Evolutionary conservation across 2,888 invertebrate species (phyloP), one percentile per base, ranked within the genome.

Genomic region (Calephelis perditalis): DNA sequence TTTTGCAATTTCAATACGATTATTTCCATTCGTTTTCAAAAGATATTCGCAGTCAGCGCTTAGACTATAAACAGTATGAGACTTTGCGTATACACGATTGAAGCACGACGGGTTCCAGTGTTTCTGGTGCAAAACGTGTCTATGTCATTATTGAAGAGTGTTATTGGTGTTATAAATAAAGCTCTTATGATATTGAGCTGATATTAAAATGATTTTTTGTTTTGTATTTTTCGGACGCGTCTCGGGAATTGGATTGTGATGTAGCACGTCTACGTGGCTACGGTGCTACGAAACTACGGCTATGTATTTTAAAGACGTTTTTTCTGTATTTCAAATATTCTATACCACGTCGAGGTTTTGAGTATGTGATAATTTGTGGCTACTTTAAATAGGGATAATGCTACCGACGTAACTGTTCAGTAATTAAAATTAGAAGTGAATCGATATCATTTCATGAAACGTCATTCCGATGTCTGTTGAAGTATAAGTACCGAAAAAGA

Each of bases 91-190:
- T 58, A 46, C 56, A 55, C 26, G 44, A 57, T 57, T 57, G 35
- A 57, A 61, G 58, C 57, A 63, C 26, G 56, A 11, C 59, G 61
- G 44, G 60, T 70, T 10, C 65, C 70, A 61, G 54, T 43, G n/a
- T 62, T 61, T 54, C 64, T 79, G 82, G 86, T 65, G 70, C 68
- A 65, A 68, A 71, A 73, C 71, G 69, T 69, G 79, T 72, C 75
- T 79, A 75, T 73, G 84, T 88, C 85, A 86, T 87, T 86, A 86
- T 86, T 84, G 82, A 84, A 78, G 78, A 77, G 73, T 80, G 84
- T 85, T 86, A 87, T 87, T 86, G 83, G 82, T 75, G 77, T 79
- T 84, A 86, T 87, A 87, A 87, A 88, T 85, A 87, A 86, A 76
- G 76, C 75, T 78, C 77, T 77, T 74, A 74, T 81, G 81, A 77